Conservation (phyloP, 2,888 invertebrate genomes). For the Zootermopsis nevadensis region DNA sequence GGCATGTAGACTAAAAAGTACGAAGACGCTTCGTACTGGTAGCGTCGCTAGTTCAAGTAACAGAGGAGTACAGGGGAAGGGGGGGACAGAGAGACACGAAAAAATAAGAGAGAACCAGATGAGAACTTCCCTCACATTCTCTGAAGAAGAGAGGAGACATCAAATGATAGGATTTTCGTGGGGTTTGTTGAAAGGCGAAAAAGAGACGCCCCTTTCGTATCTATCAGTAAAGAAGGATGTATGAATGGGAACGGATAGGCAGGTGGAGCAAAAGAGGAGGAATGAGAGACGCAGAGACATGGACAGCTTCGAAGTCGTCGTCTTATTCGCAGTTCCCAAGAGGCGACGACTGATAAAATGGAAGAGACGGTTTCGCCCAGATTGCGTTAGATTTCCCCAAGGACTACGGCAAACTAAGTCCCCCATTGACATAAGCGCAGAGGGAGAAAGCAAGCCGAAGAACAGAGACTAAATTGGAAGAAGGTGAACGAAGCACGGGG, state of each 20-base stretch:
- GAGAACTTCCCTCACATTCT: not conserved
- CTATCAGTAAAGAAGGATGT: slow-evolving; percentile 9
- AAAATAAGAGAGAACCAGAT: not conserved
- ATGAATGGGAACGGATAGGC: slow-evolving; percentile 23
- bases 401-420: slow-evolving; percentile 44
- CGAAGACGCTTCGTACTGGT: no score
- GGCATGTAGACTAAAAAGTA: no score
- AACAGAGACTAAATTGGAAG: slow-evolving; percentile 5
- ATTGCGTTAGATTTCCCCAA: slow-evolving; percentile 53
- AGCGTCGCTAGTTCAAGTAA: no score
- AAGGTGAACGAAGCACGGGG: not conserved
- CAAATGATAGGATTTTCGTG: slow-evolving; percentile 47
- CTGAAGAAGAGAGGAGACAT: slow-evolving; percentile 22
- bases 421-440: slow-evolving; percentile 49
- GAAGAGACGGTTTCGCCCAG: slow-evolving; percentile 49
- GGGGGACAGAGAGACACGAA: not conserved
- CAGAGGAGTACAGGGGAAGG: not conserved
- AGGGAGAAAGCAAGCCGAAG: no score
- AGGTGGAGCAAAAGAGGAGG: slow-evolving; percentile 16
- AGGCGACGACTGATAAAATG: slow-evolving; percentile 47
- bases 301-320: slow-evolving; percentile 35
- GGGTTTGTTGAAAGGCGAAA: slow-evolving; percentile 43
- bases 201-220: slow-evolving; percentile 5
- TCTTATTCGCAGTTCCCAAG: not conserved
- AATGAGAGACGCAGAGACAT: not conserved